phyloP scores from a whole-genome alignment of 2,113 vertebrate species.

The Pyxicephalus adspersus region DNA sequence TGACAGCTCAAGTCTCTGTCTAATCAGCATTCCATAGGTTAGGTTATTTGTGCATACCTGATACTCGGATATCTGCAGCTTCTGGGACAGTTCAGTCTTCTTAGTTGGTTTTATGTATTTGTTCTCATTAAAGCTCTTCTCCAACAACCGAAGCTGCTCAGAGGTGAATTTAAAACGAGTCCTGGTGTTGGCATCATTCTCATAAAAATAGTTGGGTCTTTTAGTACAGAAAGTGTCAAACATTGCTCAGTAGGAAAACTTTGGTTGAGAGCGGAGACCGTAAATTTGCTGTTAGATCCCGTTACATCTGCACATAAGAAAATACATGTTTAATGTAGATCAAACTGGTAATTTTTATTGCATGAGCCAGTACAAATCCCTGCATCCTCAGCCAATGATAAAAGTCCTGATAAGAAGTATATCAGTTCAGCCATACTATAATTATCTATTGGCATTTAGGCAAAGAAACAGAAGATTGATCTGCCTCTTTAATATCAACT shows the following conservation, averaged over 20 bases:
- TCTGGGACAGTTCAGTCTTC: slow-evolving; percentile 73
- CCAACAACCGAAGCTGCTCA: slow-evolving; percentile 79
- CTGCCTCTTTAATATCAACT: too few species aligned
- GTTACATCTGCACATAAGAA: not conserved
- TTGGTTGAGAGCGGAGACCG: slow-evolving; percentile 39
- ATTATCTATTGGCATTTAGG: too few species aligned
- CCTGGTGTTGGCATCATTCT: slow-evolving; percentile 60
- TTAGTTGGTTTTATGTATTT: slow-evolving; percentile 78
- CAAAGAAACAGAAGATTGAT: too few species aligned
- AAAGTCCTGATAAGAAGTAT: too few species aligned
- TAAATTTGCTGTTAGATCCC: not conserved
- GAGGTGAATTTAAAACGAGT: slow-evolving; percentile 79
- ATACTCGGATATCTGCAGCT: slow-evolving; percentile 77
- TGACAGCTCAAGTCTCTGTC: too few species aligned
- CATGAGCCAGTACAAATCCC: too few species aligned
- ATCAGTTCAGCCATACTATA: too few species aligned
- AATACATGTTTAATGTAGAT: too few species aligned
- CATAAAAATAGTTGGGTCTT: not conserved
- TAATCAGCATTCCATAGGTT: too few species aligned
- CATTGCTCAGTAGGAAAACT: slow-evolving; percentile 59
- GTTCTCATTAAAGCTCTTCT: slow-evolving; percentile 80
- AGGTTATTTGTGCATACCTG: slow-evolving; percentile 70
- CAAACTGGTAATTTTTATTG: too few species aligned
- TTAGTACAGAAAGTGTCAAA: not conserved
- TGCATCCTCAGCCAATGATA: too few species aligned